Base-by-base conservation (phyloP, 2,113 vertebrate genomes). In the Copsychus sechellarum region DNA sequence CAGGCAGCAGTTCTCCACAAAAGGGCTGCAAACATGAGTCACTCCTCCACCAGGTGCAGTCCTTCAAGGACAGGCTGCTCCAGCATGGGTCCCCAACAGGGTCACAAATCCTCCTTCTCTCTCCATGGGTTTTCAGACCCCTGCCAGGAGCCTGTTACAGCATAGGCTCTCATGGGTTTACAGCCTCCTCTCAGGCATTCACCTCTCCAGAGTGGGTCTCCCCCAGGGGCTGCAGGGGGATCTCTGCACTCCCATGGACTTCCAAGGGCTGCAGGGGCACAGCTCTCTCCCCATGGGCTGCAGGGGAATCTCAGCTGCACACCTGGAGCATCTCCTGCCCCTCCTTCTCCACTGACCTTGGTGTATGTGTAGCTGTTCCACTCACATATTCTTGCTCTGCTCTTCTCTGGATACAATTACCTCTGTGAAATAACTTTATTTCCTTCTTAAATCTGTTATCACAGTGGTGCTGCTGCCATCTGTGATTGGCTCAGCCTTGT, bases 61-160 rank as follows among this genome's bases (percentile, higher is more conserved):
- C 18, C 51, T 36, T 73, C 43, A n/a, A 43, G 43, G 12, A 58
- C 31, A 58, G 43, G 4, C 33, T 38, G 12, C 60, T 81, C 33
- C 36, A 51, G 22, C 0, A 0, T 11, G 3, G 0, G 14, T 43
- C 9, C 12, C 31, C 0, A 0, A 9, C 8, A 22, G 29, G 31
- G 11, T 31, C 26, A 65, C 22, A 58, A 21, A 8, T 65, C 33
- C 67, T 33, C 7, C 25, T 88, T 5, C 14, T 65, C 25, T 57
- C 11, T 36, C 42, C 50, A 16, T 0, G 4, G 14, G 9, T 19
- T 5, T 42, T 7, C 34, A 33, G 21, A 14, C 50, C 34, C 20
- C 48, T 64, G 20, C 29, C 11, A 19, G 42, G 29, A 64, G 5
- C 7, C 31, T 64, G 50, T 8, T 33, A 17, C 5, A 2, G 34